Conservation (phyloP, 2,888 invertebrate genomes). For the Drosophila engyochracea region DNA sequence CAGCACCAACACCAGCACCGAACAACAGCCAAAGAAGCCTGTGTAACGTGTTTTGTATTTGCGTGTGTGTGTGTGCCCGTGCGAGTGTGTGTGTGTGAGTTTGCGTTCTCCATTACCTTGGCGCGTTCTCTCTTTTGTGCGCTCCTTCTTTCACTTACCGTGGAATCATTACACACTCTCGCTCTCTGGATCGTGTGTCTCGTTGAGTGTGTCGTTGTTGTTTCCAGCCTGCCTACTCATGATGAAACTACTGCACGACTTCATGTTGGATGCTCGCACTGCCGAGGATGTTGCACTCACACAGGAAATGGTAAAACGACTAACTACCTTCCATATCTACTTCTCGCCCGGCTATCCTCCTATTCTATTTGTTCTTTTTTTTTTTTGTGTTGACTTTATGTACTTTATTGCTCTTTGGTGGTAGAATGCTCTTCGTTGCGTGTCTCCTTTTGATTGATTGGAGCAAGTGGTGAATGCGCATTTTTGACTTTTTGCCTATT, state of each 20-base stretch:
- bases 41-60: slow-evolving; percentile 59
- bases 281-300: slow-evolving; percentile 84
- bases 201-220: slow-evolving; percentile 15
- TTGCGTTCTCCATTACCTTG: slow-evolving; percentile 29
- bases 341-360: not conserved
- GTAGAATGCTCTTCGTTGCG: slow-evolving; percentile 6
- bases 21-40: slow-evolving; percentile 28
- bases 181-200: slow-evolving; percentile 46
- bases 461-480: slow-evolving; percentile 23
- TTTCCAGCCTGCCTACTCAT: slow-evolving; percentile 67
- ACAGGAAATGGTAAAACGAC: slow-evolving; percentile 84
- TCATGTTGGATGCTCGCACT: slow-evolving; percentile 85
- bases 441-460: slow-evolving; percentile 45
- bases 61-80: slow-evolving; percentile 17
- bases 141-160: slow-evolving; percentile 33
- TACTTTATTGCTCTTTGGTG: slow-evolving; percentile 4
- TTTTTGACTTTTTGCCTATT: slow-evolving; percentile 17
- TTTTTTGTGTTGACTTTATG: not conserved
- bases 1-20: slow-evolving; percentile 27
- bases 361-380: slow-evolving; percentile 1
- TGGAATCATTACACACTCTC: slow-evolving; percentile 34
- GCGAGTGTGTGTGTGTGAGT: slow-evolving; percentile 5
- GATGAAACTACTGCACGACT: slow-evolving; percentile 85
- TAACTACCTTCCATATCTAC: slow-evolving; percentile 5
- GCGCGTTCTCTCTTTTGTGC: slow-evolving; percentile 25